These are phyloP conservation scores for Cheilosia pagana DNA, from an alignment of 2,888 invertebrate genomes.

Conservation along the genomic window DNA sequence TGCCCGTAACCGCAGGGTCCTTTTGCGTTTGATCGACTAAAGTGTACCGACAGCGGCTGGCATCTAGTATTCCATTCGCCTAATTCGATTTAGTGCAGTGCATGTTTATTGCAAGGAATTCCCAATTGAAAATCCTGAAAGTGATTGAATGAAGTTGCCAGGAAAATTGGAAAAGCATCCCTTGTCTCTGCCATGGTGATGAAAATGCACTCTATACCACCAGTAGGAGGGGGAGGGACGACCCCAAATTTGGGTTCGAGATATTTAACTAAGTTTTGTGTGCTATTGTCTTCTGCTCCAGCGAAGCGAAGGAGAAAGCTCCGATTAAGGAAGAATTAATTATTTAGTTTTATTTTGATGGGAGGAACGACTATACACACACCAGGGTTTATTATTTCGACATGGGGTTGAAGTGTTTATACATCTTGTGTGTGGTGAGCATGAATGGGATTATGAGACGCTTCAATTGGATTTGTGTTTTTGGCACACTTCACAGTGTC, in stretches of 20 bases:
- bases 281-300: slow-evolving; percentile 35
- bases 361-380: background rate
- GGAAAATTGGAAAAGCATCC: slow-evolving; percentile 54
- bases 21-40: slow-evolving; percentile 61
- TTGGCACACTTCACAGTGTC: slow-evolving; percentile 46
- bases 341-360: slow-evolving; percentile 60
- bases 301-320: slow-evolving; percentile 30
- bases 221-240: background rate
- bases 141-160: slow-evolving; percentile 61
- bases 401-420: slow-evolving; percentile 9
- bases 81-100: slow-evolving; percentile 65
- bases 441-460: slow-evolving; percentile 43
- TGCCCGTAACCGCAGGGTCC: slow-evolving; percentile 60
- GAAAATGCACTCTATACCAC: slow-evolving; percentile 28
- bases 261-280: slow-evolving; percentile 28
- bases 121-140: slow-evolving; percentile 63
- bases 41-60: background rate
- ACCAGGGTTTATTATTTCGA: slow-evolving; percentile 6
- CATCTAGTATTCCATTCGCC: slow-evolving; percentile 34
- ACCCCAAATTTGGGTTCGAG: slow-evolving; percentile 21
- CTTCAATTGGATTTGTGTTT: slow-evolving; percentile 64
- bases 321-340: slow-evolving; percentile 65
- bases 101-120: slow-evolving; percentile 52
- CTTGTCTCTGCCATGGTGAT: slow-evolving; percentile 6
- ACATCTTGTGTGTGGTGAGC: slow-evolving; percentile 14